A percentile compares a stretch with the other conserved stretches of the same genome.
These are phyloP conservation scores for Drosophila antonietae DNA, from an alignment of 2,888 invertebrate genomes.

Conservation along the genomic window DNA sequence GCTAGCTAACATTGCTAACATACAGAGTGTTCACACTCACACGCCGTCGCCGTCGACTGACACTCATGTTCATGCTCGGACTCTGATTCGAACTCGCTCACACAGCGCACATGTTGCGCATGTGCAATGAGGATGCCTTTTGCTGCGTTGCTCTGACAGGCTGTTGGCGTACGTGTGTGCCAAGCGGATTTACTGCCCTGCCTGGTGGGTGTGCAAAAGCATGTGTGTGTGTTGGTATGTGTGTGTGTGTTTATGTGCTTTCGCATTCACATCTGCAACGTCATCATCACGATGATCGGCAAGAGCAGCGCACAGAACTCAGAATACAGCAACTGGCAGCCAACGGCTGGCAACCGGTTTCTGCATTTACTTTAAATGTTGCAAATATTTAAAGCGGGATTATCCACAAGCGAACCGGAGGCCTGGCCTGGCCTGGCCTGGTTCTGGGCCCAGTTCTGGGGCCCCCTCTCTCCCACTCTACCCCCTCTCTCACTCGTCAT, in stretches of 20 bases:
- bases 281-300: constrained; percentile 55
- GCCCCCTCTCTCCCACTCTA: background rate
- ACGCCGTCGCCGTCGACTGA: constrained; percentile 10
- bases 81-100: constrained; percentile 17
- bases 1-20: constrained; percentile 2
- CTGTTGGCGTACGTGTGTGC: constrained; percentile 68
- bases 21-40: constrained; percentile 25
- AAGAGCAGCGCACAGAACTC: constrained; percentile 18
- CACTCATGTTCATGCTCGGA: constrained; percentile 22
- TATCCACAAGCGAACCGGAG: constrained; percentile 58
- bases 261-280: constrained; percentile 59
- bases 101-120: constrained; percentile 64
- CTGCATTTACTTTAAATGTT: constrained; percentile 72
- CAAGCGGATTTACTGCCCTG: constrained; percentile 68
- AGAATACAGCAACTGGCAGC: constrained; percentile 35
- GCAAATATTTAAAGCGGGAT: constrained; percentile 75
- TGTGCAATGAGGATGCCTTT: constrained; percentile 69
- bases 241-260: constrained; percentile 13
- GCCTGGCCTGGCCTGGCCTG: constrained; percentile 61
- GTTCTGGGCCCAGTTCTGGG: constrained; percentile 56
- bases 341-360: constrained; percentile 66
- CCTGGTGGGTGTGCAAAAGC: constrained; percentile 40
- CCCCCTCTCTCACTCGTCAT: background rate
- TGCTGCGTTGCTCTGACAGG: constrained; percentile 46
- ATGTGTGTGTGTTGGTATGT: constrained; percentile 15